phyloP scores from a whole-genome alignment of 2,888 invertebrate genomes.

The Therioaphis trifolii region DNA sequence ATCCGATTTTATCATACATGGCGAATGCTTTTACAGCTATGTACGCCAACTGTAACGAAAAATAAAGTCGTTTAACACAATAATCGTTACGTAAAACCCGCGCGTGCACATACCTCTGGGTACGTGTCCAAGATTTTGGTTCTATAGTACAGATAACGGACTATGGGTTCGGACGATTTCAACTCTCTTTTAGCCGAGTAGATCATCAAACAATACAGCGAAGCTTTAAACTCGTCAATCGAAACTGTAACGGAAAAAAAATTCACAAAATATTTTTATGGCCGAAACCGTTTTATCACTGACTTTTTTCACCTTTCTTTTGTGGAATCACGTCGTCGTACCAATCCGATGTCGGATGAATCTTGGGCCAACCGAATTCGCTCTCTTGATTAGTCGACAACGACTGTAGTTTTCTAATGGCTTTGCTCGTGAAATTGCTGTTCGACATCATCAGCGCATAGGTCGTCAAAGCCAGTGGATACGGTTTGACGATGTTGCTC shows the following conservation, averaged over 20 bases:
- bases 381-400: conserved; percentile 77
- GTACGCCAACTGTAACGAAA: conserved; percentile 70
- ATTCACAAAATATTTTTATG: neutral
- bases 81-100: neutral
- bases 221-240: conserved; percentile 76
- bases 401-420: conserved; percentile 73
- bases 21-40: conserved; percentile 75
- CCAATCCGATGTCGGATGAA: conserved; percentile 75
- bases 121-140: conserved; percentile 76
- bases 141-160: conserved; percentile 76
- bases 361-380: conserved; percentile 76
- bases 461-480: conserved; percentile 74
- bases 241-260: conserved; percentile 68
- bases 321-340: conserved; percentile 69
- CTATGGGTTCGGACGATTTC: conserved; percentile 76
- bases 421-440: conserved; percentile 73
- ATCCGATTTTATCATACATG: conserved; percentile 73
- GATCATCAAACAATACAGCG: conserved; percentile 73
- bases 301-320: conserved; percentile 42
- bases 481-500: conserved; percentile 72
- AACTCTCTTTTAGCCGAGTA: conserved; percentile 75
- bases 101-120: conserved; percentile 69
- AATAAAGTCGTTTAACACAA: neutral
- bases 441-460: conserved; percentile 73
- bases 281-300: neutral